A percentile compares a stretch with the other conserved stretches of the same genome.
These are phyloP conservation scores for Cheilosia scutellata DNA, from an alignment of 2,888 invertebrate species.

Conservation along the genomic window DNA sequence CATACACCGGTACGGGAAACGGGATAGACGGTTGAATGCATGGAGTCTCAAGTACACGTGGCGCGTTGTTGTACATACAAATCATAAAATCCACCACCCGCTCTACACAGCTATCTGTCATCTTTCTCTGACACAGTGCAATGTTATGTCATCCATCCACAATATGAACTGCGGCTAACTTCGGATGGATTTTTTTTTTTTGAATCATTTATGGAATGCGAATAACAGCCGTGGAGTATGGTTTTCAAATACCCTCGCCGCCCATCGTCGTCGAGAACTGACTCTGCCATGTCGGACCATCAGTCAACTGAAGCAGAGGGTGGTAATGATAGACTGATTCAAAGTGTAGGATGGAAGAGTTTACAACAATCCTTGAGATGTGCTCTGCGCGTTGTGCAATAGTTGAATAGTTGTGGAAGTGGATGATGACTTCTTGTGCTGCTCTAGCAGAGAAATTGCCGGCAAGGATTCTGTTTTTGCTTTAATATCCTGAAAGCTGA, in stretches of 20 bases:
- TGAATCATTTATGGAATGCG: conserved; percentile 24
- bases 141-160: conserved; percentile 46
- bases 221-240: conserved; percentile 23
- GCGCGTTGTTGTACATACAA: conserved; percentile 56
- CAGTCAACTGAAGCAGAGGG: neutral
- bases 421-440: conserved; percentile 57
- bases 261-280: conserved; percentile 33
- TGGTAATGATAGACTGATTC: conserved; percentile 1
- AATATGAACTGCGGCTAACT: conserved; percentile 50
- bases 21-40: conserved; percentile 40
- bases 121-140: conserved; percentile 53
- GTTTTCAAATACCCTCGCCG: conserved; percentile 21
- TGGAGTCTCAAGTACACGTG: conserved; percentile 71
- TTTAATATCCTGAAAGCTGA: conserved; percentile 55
- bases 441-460: conserved; percentile 44
- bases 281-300: conserved; percentile 39
- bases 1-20: conserved; percentile 51
- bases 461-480: conserved; percentile 24
- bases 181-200: conserved; percentile 21
- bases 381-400: conserved; percentile 38
- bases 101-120: conserved; percentile 32
- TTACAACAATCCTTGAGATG: conserved; percentile 45
- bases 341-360: conserved; percentile 1
- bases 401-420: conserved; percentile 39
- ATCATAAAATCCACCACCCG: conserved; percentile 43